Conservation (phyloP, 2,888 invertebrate species). For the Formica aserva region DNA sequence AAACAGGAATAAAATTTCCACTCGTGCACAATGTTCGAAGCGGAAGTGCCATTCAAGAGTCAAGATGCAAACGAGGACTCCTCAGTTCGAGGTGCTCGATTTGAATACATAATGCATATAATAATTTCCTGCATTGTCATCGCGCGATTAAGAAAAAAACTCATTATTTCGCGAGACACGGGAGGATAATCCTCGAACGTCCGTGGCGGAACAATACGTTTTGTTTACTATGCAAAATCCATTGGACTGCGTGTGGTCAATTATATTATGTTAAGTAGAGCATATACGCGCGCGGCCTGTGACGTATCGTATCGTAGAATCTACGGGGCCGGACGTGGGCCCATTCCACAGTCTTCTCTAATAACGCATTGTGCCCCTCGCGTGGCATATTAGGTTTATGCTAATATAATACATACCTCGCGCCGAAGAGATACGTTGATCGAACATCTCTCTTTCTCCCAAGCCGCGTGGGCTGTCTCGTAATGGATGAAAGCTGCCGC, state of each 20-base stretch:
- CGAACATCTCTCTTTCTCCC: slow-evolving; percentile 69
- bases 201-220: slow-evolving; percentile 75
- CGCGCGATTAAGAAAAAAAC: slow-evolving; percentile 27
- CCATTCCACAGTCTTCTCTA: slow-evolving; percentile 77
- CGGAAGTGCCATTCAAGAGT: background rate
- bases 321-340: slow-evolving; percentile 69
- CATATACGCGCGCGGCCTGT: slow-evolving; percentile 78
- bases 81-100: slow-evolving; percentile 8
- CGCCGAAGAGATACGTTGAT: slow-evolving; percentile 79
- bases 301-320: slow-evolving; percentile 79
- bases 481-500: slow-evolving; percentile 57
- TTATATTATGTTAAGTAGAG: slow-evolving; percentile 86
- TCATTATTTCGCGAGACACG: slow-evolving; percentile 52
- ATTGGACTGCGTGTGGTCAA: slow-evolving; percentile 85
- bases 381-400: slow-evolving; percentile 85
- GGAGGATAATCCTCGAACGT: slow-evolving; percentile 66
- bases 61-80: slow-evolving; percentile 3
- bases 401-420: slow-evolving; percentile 81
- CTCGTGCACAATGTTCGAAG: too few species aligned
- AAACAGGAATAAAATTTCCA: background rate
- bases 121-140: slow-evolving; percentile 37
- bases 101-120: slow-evolving; percentile 33
- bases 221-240: slow-evolving; percentile 83
- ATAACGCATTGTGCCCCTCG: slow-evolving; percentile 84
- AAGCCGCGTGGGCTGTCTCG: slow-evolving; percentile 53